A percentile compares a stretch with the other conserved stretches of the same genome.
These are phyloP conservation scores for Caerostris darwini DNA, from an alignment of 1,140 invertebrate genomes.

Conservation along the genomic window DNA sequence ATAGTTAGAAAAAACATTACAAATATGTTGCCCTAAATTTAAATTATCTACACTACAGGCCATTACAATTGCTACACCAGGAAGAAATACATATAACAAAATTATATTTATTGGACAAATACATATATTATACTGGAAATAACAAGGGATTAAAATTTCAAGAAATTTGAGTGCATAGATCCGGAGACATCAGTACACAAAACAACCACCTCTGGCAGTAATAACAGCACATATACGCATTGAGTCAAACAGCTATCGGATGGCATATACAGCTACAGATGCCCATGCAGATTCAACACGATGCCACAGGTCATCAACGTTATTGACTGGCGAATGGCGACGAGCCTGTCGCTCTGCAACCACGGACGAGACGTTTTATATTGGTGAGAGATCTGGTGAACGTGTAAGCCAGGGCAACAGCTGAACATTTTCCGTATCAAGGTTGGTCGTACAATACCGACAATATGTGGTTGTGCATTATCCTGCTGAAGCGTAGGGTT, in stretches of 20 bases:
- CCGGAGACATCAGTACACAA: no score
- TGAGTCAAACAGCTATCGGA: background rate
- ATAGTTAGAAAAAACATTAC: no score
- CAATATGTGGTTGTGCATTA: background rate
- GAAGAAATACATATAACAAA: no score
- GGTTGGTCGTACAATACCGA: background rate
- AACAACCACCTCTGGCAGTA: background rate
- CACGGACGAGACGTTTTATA: background rate
- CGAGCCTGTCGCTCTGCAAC: background rate
- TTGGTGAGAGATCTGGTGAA: background rate
- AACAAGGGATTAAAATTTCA: no score
- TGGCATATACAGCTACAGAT: background rate
- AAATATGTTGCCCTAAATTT: no score
- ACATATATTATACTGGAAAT: no score
- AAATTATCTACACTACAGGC: no score
- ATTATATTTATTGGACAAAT: no score
- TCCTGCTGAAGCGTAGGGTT: background rate
- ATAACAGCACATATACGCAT: background rate
- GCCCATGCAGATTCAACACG: background rate
- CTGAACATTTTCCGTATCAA: background rate
- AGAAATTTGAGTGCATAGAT: no score
- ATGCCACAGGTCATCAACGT: background rate
- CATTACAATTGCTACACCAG: no score
- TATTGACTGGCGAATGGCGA: background rate
- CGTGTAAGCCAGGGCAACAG: background rate